phyloP scores from a whole-genome alignment of 2,888 invertebrate species.

The Archips crataeganus region DNA sequence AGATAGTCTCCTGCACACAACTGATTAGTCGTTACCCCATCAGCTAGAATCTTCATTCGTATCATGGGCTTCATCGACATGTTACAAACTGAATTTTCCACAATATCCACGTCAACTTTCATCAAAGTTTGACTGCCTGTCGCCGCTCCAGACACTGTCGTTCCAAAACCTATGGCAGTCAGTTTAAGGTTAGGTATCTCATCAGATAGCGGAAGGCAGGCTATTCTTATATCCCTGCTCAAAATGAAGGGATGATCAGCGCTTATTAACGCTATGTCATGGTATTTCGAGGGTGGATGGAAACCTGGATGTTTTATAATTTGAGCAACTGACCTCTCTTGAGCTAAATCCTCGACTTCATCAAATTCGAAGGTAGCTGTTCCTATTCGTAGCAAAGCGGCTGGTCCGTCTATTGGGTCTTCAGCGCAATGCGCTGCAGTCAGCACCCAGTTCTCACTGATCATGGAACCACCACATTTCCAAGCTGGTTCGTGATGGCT shows the following conservation, averaged over 20 bases:
- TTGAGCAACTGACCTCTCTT: conserved; percentile 76
- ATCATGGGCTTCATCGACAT: conserved; percentile 72
- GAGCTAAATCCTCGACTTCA: conserved; percentile 79
- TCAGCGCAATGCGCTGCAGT: conserved; percentile 79
- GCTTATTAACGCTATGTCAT: conserved; percentile 89
- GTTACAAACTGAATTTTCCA: conserved; percentile 67
- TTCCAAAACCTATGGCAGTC: conserved; percentile 88
- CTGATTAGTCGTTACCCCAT: conserved; percentile 70
- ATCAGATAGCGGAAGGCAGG: conserved; percentile 82
- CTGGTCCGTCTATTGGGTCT: conserved; percentile 77
- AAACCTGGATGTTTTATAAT: conserved; percentile 85
- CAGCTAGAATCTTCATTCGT: conserved; percentile 62
- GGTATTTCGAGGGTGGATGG: conserved; percentile 82
- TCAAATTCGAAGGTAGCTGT: conserved; percentile 82
- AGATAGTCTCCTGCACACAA: conserved; percentile 80
- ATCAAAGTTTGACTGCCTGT: conserved; percentile 77
- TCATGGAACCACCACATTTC: conserved; percentile 80
- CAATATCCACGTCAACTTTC: conserved; percentile 77
- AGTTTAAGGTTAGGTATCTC: conserved; percentile 61
- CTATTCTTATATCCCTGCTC: conserved; percentile 85
- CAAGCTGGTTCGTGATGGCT: conserved; percentile 54
- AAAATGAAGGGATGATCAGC: conserved; percentile 79
- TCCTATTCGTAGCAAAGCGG: conserved; percentile 82
- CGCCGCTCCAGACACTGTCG: conserved; percentile 73
- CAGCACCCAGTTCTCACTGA: conserved; percentile 74